Percentiles rank a stretch among this genome's conserved stretches.
Conservation (phyloP, 1,140 invertebrate species). For the Pristionchus pacificus region DNA sequence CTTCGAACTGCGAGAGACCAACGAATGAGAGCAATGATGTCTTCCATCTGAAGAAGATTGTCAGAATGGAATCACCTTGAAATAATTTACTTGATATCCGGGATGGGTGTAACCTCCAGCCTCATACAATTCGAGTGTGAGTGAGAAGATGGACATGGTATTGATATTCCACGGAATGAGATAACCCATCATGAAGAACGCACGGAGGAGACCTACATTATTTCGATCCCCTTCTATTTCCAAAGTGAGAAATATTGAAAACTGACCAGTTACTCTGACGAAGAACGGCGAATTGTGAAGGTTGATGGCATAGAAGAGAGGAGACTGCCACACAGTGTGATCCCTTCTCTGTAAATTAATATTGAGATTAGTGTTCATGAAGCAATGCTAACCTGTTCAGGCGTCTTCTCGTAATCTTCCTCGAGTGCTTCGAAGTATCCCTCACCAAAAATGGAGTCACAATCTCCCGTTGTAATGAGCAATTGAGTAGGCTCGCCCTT, state of each 20-base stretch:
- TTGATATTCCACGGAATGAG: conserved; percentile 45
- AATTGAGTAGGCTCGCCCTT: conserved; percentile 15
- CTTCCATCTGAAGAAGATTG: conserved; percentile 39
- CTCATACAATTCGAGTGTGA: conserved; percentile 33
- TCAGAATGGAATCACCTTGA: conserved; percentile 1
- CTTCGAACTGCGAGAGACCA: conserved; percentile 39
- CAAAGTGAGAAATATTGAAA: not conserved
- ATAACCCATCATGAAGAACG: conserved; percentile 44
- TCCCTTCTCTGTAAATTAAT: too few relatives aligned
- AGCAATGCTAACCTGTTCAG: conserved; percentile 13
- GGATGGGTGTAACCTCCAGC: conserved; percentile 43
- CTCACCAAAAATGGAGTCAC: conserved; percentile 36
- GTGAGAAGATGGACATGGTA: conserved; percentile 41
- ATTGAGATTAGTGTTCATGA: conserved; percentile 28
- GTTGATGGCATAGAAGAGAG: conserved; percentile 43
- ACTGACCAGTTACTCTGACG: conserved; percentile 37
- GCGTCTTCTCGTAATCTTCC: conserved; percentile 32
- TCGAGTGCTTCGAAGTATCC: conserved; percentile 39
- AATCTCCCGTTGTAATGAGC: conserved; percentile 40
- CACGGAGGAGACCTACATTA: conserved; percentile 15
- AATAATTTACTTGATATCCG: conserved; percentile 30
- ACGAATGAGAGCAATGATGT: conserved; percentile 43
- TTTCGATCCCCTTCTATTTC: not conserved
- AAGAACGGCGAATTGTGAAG: conserved; percentile 40
- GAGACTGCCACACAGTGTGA: conserved; percentile 42